A percentile compares a stretch with the other conserved stretches of the same genome.
Conservation (phyloP, 2,113 vertebrate species). For the rat (Rattus norvegicus) region DNA sequence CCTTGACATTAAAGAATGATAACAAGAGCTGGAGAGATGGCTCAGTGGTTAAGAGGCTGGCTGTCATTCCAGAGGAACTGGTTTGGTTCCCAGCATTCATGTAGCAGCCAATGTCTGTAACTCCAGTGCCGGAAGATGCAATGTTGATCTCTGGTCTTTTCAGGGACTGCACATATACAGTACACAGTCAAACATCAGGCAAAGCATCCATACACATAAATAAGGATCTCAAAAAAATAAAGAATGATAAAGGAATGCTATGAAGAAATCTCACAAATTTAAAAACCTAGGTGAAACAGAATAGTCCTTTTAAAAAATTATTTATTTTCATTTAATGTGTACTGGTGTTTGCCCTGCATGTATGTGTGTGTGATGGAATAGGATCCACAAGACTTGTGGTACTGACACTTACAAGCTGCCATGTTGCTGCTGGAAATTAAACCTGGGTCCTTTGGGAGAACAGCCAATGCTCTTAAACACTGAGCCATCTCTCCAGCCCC, state of each 20-base stretch:
- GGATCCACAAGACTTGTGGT: no score
- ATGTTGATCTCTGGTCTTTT: not conserved
- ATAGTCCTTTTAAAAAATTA: not conserved
- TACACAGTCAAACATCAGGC: not conserved
- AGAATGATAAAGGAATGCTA: not conserved
- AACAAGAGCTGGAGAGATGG: not conserved
- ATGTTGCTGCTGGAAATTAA: no score
- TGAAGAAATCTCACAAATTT: not conserved
- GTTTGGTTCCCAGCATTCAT: not conserved
- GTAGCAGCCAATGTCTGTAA: not conserved
- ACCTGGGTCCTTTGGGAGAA: no score
- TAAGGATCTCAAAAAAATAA: not conserved
- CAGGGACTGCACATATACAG: not conserved
- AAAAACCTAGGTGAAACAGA: not conserved
- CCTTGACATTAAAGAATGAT: not conserved
- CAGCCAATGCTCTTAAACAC: no score
- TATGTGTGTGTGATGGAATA: no score
- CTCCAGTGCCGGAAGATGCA: not conserved
- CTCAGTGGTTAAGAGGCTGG: not conserved
- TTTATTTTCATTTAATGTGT: no score
- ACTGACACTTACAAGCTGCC: no score
- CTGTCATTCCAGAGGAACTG: not conserved
- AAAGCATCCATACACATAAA: no score
- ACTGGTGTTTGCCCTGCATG: no score
- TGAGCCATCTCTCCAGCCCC: no score